These are phyloP conservation scores for Paedocypris sp. DNA, from an alignment of 2,113 vertebrate genomes.

Conservation along the genomic window DNA sequence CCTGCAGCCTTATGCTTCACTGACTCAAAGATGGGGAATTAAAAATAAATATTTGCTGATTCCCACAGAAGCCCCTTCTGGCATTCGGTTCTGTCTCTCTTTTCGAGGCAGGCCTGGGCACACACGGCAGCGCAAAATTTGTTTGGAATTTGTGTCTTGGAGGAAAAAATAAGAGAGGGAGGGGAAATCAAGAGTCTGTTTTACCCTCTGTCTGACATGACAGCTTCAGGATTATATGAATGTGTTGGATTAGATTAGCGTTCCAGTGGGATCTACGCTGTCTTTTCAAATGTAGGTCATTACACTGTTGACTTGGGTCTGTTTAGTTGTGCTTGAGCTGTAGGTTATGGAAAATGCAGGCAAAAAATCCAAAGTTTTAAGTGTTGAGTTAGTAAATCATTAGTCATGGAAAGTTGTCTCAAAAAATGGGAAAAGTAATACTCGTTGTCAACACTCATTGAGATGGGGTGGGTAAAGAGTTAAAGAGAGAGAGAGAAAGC, in stretches of 20 bases:
- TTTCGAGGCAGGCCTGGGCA: slow-evolving; percentile 66
- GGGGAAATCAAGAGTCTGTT: slow-evolving; percentile 42
- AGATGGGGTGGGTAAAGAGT: too few species aligned
- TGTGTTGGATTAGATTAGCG: background rate
- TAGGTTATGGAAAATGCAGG: too few species aligned
- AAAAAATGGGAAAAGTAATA: too few species aligned
- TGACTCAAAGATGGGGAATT: slow-evolving; percentile 39
- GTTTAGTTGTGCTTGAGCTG: background rate
- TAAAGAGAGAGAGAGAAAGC: too few species aligned
- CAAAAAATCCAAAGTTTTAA: too few species aligned
- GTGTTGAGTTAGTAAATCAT: too few species aligned
- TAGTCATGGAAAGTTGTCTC: too few species aligned
- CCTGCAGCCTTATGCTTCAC: slow-evolving; percentile 29
- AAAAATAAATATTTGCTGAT: slow-evolving; percentile 53
- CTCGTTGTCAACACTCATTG: too few species aligned
- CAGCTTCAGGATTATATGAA: slow-evolving; percentile 18
- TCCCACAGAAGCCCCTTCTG: slow-evolving; percentile 58
- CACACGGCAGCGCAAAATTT: slow-evolving; percentile 58
- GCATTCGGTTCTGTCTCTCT: slow-evolving; percentile 51
- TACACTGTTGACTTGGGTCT: slow-evolving; percentile 1
- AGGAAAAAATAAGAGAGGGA: slow-evolving; percentile 62
- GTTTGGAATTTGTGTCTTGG: slow-evolving; percentile 77
- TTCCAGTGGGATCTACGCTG: background rate
- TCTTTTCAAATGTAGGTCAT: background rate
- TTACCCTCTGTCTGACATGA: slow-evolving; percentile 22